Evolutionary conservation across 2,888 invertebrate species (phyloP), one percentile per base, ranked within the genome.

Genomic region (Mimachlamys varia): DNA sequence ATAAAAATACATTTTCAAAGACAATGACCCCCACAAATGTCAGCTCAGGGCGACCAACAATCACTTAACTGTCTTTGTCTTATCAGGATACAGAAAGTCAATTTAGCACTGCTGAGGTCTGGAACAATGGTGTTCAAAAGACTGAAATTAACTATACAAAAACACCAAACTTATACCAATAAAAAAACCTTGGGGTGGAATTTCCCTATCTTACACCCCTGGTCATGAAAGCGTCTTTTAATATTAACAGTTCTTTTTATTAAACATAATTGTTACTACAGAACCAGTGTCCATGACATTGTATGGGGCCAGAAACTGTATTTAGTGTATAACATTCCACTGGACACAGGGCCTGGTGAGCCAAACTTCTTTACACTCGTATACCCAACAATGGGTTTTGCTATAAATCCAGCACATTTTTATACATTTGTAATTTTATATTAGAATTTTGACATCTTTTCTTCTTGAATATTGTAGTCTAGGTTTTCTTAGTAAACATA

Each of bases 341-440:
- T 22, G 33, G 12, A 53, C 53, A 53, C 53, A 53, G 44, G 44
- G 44, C 44, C 44, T 44, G 44, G 44, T 44, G 3, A 44, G 22
- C 3, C 62, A 5, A 22, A n/a, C n/a, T n/a, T 22, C 76, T 33
- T 76, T 22, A 58, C 15, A 19, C 58, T 22, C 1, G 27, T 76
- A 27, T 76, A 15, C 58, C 22, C 58, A 58, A 3, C 27, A 27
- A 27, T 33, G 76, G 27, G 76, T 19, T 76, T 76, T 76, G 27
- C 76, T 76, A 33, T 76, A 76, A 76, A 76, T 76, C 76, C 19
- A 76, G 62, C 76, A 76, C 76, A 76, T 33, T 76, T 76, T 76
- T 76, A 76, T 76, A 76, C 76, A 76, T 76, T 76, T 76, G 76
- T 76, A 76, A 76, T 76, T 76, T 76, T 76, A 76, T 76, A 76